These are phyloP conservation scores for Salpingus planirostris DNA, from an alignment of 2,888 invertebrate genomes.

Conservation along the genomic window DNA sequence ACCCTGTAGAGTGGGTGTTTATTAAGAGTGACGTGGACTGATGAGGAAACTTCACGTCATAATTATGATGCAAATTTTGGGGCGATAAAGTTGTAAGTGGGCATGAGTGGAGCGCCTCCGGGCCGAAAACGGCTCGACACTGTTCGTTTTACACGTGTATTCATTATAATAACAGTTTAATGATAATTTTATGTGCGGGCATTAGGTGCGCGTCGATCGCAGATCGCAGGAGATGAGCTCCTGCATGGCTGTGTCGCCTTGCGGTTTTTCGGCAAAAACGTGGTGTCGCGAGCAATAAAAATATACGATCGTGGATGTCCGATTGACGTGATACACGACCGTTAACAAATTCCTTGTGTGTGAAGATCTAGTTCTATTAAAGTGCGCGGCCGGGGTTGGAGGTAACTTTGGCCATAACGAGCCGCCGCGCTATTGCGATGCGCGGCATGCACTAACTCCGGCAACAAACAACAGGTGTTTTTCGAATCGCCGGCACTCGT, in stretches of 20 bases:
- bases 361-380: conserved; percentile 33
- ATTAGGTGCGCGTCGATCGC: too few species aligned
- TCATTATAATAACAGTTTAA: conserved; percentile 5
- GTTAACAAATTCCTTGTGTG: conserved; percentile 31
- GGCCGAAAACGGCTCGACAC: background rate
- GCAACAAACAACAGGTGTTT: conserved; percentile 31
- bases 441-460: conserved; percentile 25
- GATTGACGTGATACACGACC: conserved; percentile 33
- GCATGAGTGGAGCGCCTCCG: too few species aligned
- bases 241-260: too few species aligned
- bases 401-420: conserved; percentile 29
- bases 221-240: too few species aligned
- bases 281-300: conserved; percentile 21
- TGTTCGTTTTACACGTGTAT: conserved; percentile 3
- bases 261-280: conserved; percentile 1
- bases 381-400: conserved; percentile 22
- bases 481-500: conserved; percentile 28
- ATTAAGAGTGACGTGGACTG: background rate
- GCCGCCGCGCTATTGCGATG: conserved; percentile 29
- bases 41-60: too few species aligned
- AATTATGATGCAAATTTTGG: too few species aligned
- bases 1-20: background rate
- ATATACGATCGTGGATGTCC: conserved; percentile 23
- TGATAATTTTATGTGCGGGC: too few species aligned
- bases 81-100: too few species aligned